phyloP scores from a whole-genome alignment of 2,888 invertebrate species.

The Homarus gammarus region DNA sequence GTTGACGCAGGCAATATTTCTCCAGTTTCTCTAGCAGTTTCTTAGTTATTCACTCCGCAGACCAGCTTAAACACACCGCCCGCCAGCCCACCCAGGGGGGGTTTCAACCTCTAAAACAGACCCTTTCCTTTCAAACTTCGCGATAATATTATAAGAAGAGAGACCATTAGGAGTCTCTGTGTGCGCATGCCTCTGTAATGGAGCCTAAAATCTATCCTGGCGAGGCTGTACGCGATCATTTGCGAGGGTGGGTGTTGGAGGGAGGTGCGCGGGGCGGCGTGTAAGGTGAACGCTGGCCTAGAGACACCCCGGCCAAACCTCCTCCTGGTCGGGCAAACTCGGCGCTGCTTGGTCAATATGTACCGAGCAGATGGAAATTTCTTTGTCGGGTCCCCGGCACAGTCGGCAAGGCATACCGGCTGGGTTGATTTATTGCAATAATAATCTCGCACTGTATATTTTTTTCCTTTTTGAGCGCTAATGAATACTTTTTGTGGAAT shows the following conservation, averaged over 20 bases:
- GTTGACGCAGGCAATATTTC: background rate
- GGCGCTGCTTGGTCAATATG: constrained; percentile 56
- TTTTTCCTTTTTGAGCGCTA: background rate
- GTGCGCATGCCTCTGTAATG: constrained; percentile 24
- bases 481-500: too few species aligned
- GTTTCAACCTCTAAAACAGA: background rate
- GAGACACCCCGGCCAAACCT: constrained; percentile 16
- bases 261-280: too few species aligned
- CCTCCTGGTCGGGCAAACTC: constrained; percentile 53
- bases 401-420: constrained; percentile 45
- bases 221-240: background rate
- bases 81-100: background rate
- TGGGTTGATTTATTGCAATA: constrained; percentile 54
- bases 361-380: constrained; percentile 61
- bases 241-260: background rate
- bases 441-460: background rate
- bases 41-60: background rate
- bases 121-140: background rate
- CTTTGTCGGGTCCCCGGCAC: constrained; percentile 46
- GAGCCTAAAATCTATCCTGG: constrained; percentile 22
- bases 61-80: background rate
- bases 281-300: too few species aligned
- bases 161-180: constrained; percentile 14
- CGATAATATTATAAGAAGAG: constrained; percentile 17
- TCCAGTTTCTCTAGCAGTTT: background rate